phyloP scores from a whole-genome alignment of 2,113 vertebrate genomes.

The Colistium nudipinnis region DNA sequence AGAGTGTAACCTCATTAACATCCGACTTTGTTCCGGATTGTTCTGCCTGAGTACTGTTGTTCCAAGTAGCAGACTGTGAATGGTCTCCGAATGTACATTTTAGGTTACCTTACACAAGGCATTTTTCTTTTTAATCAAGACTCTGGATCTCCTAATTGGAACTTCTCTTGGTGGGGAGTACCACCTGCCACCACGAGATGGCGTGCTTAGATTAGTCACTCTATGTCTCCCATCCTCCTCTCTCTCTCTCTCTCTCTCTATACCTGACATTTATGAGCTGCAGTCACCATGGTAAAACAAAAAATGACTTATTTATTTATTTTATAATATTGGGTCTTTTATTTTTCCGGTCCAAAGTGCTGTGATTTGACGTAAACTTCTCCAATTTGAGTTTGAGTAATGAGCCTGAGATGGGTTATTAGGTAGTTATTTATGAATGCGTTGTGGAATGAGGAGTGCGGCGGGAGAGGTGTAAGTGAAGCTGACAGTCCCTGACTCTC shows the following conservation, averaged over 20 bases:
- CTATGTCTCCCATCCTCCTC: neutral
- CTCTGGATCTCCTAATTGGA: neutral
- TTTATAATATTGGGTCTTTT: constrained; percentile 27
- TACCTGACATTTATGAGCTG: constrained; percentile 58
- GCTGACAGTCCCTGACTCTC: constrained; percentile 45
- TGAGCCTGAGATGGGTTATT: constrained; percentile 64
- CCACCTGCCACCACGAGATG: constrained; percentile 71
- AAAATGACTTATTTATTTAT: constrained; percentile 36
- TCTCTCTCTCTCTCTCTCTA: neutral
- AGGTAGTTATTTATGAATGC: constrained; percentile 55
- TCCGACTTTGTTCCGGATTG: constrained; percentile 13
- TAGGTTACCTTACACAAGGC: constrained; percentile 1
- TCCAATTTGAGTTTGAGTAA: constrained; percentile 59
- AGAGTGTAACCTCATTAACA: constrained; percentile 38
- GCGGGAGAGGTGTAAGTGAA: constrained; percentile 50
- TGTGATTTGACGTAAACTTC: constrained; percentile 54
- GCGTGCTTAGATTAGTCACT: constrained; percentile 54
- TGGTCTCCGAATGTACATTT: constrained; percentile 9
- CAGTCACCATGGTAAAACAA: constrained; percentile 40
- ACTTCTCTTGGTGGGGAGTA: neutral
- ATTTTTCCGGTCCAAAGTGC: constrained; percentile 39
- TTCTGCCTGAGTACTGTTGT: too few species aligned
- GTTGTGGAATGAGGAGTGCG: constrained; percentile 15
- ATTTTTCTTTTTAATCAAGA: constrained; percentile 4
- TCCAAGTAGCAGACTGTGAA: neutral